phyloP scores from a whole-genome alignment of 2,888 invertebrate species.

The Parascotia fuliginaria region DNA sequence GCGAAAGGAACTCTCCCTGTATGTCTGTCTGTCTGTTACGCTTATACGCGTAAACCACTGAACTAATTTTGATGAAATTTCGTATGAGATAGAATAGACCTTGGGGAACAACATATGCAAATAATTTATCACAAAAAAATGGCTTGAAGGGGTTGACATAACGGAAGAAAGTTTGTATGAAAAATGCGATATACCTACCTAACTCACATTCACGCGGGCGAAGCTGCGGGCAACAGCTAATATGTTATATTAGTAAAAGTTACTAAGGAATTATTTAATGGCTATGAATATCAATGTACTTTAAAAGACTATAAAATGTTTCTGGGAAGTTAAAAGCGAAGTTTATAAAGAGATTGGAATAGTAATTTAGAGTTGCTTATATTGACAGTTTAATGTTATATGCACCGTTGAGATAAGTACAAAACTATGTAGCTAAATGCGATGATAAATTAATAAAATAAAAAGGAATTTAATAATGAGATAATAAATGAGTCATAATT shows the following conservation, averaged over 20 bases:
- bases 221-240: too few relatives aligned
- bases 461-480: slow-evolving; percentile 6
- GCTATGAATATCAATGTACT: slow-evolving; percentile 45
- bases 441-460: slow-evolving; percentile 6
- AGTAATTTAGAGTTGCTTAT: slow-evolving; percentile 37
- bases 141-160: too few relatives aligned
- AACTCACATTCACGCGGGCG: too few relatives aligned
- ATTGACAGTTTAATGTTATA: slow-evolving; percentile 42
- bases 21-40: too few relatives aligned
- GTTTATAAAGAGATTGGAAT: slow-evolving; percentile 45
- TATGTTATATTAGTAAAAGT: slow-evolving; percentile 33
- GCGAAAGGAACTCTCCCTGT: too few relatives aligned
- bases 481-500: slow-evolving; percentile 6
- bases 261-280: slow-evolving; percentile 36
- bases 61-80: too few relatives aligned
- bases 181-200: too few relatives aligned
- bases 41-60: too few relatives aligned
- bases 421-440: slow-evolving; percentile 35
- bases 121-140: too few relatives aligned
- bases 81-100: too few relatives aligned
- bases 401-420: slow-evolving; percentile 36
- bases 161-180: too few relatives aligned
- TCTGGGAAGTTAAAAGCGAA: slow-evolving; percentile 40
- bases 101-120: too few relatives aligned
- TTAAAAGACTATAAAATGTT: slow-evolving; percentile 38